These are phyloP conservation scores for Diarsia dahlii DNA, from an alignment of 2,888 invertebrate genomes.

Conservation along the genomic window DNA sequence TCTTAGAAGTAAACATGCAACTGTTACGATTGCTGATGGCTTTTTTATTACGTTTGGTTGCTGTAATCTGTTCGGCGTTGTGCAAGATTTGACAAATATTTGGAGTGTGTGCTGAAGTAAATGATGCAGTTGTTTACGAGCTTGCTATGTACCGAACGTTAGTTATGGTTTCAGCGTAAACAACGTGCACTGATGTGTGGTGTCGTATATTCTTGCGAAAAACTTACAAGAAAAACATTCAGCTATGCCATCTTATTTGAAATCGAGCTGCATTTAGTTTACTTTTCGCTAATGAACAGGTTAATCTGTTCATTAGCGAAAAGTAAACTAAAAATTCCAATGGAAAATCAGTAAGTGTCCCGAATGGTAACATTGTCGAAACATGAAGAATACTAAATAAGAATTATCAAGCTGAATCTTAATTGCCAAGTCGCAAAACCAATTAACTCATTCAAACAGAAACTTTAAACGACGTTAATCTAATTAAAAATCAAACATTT, in stretches of 20 bases:
- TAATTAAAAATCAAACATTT: constrained; percentile 49
- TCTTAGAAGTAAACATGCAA: constrained; percentile 76
- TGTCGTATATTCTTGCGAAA: constrained; percentile 19
- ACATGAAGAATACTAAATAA: constrained; percentile 1
- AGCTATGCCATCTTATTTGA: neutral
- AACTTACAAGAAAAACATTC: neutral
- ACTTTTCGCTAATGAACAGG: too few species aligned
- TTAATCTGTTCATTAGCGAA: neutral
- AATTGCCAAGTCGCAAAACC: neutral
- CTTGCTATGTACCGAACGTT: constrained; percentile 5
- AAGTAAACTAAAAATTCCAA: constrained; percentile 5
- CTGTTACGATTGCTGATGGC: constrained; percentile 61
- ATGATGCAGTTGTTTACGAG: constrained; percentile 40
- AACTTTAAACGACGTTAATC: constrained; percentile 18
- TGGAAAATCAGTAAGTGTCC: neutral
- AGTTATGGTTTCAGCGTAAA: constrained; percentile 19
- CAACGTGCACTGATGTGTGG: constrained; percentile 4
- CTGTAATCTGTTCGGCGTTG: constrained; percentile 35
- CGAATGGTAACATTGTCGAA: neutral
- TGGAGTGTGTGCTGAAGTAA: constrained; percentile 6
- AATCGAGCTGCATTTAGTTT: neutral
- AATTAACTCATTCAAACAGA: constrained; percentile 3
- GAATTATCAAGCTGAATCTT: constrained; percentile 11
- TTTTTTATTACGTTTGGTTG: constrained; percentile 53
- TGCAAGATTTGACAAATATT: constrained; percentile 51